Evolutionary conservation across 2,888 invertebrate genomes (phyloP).

Genomic region (Hololepta plana): DNA sequence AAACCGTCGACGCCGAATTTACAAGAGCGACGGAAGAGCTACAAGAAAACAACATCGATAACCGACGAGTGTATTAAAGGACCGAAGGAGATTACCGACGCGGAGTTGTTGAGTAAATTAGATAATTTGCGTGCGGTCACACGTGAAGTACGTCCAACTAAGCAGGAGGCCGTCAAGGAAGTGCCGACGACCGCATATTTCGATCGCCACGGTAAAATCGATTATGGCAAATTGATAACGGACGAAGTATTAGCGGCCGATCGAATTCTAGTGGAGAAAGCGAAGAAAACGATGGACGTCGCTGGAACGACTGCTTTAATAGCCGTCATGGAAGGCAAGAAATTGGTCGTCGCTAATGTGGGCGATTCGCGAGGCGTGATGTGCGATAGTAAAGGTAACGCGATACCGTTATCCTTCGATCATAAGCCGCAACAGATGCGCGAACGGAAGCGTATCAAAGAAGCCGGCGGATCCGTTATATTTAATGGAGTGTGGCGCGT

Average conservation of each 20-base stretch:
- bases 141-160: slow-evolving; percentile 36
- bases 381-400: slow-evolving; percentile 79
- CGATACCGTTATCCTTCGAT: slow-evolving; percentile 84
- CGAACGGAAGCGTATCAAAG: slow-evolving; percentile 80
- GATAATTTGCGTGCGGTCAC: slow-evolving; percentile 43
- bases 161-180: slow-evolving; percentile 28
- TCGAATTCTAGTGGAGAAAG: slow-evolving; percentile 59
- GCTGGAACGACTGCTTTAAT: slow-evolving; percentile 86
- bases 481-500: slow-evolving; percentile 95
- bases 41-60: slow-evolving; percentile 40
- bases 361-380: slow-evolving; percentile 93
- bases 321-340: slow-evolving; percentile 65
- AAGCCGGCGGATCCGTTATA: slow-evolving; percentile 88
- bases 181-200: slow-evolving; percentile 44
- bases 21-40: slow-evolving; percentile 42
- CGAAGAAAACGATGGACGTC: slow-evolving; percentile 57
- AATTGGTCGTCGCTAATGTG: slow-evolving; percentile 84
- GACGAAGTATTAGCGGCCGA: slow-evolving; percentile 81
- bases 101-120: slow-evolving; percentile 43
- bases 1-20: slow-evolving; percentile 25
- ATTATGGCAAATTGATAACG: slow-evolving; percentile 63
- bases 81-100: slow-evolving; percentile 43
- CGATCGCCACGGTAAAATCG: slow-evolving; percentile 51
- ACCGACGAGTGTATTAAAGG: slow-evolving; percentile 31
- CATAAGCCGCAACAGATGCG: slow-evolving; percentile 94